Evolutionary conservation across 2,888 invertebrate genomes (phyloP), one percentile per base, ranked within the genome.

Genomic region (Aquatica leii): DNA sequence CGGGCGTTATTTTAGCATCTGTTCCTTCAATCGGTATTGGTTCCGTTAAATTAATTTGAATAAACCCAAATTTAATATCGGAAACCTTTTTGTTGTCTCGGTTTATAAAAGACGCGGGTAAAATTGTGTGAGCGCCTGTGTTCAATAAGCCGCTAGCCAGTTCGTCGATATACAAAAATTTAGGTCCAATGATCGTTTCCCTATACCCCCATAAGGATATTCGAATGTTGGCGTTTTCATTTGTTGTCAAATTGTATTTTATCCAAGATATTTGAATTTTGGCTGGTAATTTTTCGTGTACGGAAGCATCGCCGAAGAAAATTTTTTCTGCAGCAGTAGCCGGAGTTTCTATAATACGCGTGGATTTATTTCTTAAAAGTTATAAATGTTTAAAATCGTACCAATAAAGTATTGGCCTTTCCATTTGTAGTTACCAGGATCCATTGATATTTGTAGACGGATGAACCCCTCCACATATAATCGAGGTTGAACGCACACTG

Each of bases 181-280:
- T 90, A 0, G 96, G 96, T 49, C 84, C 82, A 60, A 93, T 93
- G 0, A 91, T 92, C 0, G 89, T 87, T 81, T 96, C 96, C 53
- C 92, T 87, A 82, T 96, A 96, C 0, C 96, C 96, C 92, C 93
- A 97, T 9, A 97, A 80, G 0, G 93, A 92, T 71, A 97, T 91
- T 69, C 89, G 88, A 0, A 96, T 87, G 49, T 87, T 87, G 0
- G 93, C 90, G 74, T 90, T 90, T 34, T 86, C 82, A 77, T 93
- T 93, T 35, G 88, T 87, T 0, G 95, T 95, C 77, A 97, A 89
- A 83, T 96, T 95, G 76, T 88, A 88, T 24, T 88, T 88, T 74
- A 92, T 89, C 96, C 96, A 97, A 14, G 89, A 88, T 51, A 96
- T 90, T 75, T 86, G 87, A 51, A 97, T 86, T 77, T 91, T 88